Base-by-base conservation (phyloP, 2,113 vertebrate species). In the Heteronetta atricapilla region DNA sequence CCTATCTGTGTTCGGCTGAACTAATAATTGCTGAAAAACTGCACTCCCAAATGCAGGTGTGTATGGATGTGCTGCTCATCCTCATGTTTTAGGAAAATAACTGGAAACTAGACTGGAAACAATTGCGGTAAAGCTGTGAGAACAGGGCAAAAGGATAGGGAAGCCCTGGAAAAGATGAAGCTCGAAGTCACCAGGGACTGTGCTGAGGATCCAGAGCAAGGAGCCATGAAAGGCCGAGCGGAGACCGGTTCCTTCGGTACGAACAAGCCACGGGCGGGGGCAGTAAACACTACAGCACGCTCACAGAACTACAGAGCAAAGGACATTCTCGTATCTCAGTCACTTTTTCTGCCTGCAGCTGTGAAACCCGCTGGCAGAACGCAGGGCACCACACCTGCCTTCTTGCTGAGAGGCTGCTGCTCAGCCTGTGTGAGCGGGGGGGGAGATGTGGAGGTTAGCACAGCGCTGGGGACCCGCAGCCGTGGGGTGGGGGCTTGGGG, bases 401-500 rank as follows among this genome's bases (percentile, higher is more conserved):
- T 29, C 9, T 8, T 15, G 14, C 3, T 5, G 46, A 33, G 48
- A 28, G 38, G 13, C 42, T 2, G 44, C 31, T 12, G 33, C 56
- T 53, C 56, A 0, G 56, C 25, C 44, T 8, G 10, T 1, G 5
- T 29, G 22, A 6, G 58, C 75, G 14, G 40, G 9, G 34, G n/a
- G 22, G 48, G 1, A 14, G 38, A 3, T 1, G 48, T 7, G 48
- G 38, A 42, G 58, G 13, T 6, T 2, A 17, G 11, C 8, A 3
- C 23, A 10, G 48, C 2, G 14, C 48, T 19, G 58, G 42, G 46
- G 56, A 48, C 60, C 28, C 10, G 2, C 13, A 0, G 22, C 21
- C 40, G 3, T 42, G 3, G 1, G 4, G 11, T 1, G 2, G 1
- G 33, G 8, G 29, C 8, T 6, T 33, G 21, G 62, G 13, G 42